Conservation (phyloP, 2,888 invertebrate species). For the Hypomecis atomaria region DNA sequence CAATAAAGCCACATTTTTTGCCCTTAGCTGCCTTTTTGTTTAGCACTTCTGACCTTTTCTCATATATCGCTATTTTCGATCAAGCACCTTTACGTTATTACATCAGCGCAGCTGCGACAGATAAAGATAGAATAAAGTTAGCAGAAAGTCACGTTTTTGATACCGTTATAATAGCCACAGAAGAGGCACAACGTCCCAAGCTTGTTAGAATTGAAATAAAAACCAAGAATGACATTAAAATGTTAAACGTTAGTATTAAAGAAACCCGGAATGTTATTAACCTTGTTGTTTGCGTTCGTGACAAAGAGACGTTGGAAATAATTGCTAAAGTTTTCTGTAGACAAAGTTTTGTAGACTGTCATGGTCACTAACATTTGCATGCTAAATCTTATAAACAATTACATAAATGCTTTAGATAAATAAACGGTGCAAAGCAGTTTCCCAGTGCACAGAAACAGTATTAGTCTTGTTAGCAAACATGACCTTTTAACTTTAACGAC, state of each 20-base stretch:
- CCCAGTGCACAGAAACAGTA: neutral
- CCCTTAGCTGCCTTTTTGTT: slow-evolving; percentile 19
- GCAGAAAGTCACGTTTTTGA: slow-evolving; percentile 54
- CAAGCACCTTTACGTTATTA: slow-evolving; percentile 34
- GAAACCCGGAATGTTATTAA: slow-evolving; percentile 29
- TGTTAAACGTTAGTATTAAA: slow-evolving; percentile 22
- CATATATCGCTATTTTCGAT: slow-evolving; percentile 29
- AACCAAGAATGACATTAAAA: slow-evolving; percentile 23
- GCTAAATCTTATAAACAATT: neutral
- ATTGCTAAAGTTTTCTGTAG: slow-evolving; percentile 11
- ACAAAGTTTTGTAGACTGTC: slow-evolving; percentile 15
- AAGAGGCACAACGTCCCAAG: slow-evolving; percentile 26
- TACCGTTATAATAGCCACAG: slow-evolving; percentile 56
- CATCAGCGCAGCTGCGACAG: slow-evolving; percentile 40
- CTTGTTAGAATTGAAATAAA: slow-evolving; percentile 20
- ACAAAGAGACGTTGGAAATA: slow-evolving; percentile 25
- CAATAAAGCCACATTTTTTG: slow-evolving; percentile 55
- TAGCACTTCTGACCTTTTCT: slow-evolving; percentile 43
- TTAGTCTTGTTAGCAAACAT: slow-evolving; percentile 16
- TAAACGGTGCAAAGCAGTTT: neutral
- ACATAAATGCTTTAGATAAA: slow-evolving; percentile 8
- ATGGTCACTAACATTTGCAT: slow-evolving; percentile 19
- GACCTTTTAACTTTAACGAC: slow-evolving; percentile 10
- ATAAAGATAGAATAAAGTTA: slow-evolving; percentile 52
- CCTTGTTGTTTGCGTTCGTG: slow-evolving; percentile 31